phyloP scores from a whole-genome alignment of 2,888 invertebrate genomes.

The Amiota communis region DNA sequence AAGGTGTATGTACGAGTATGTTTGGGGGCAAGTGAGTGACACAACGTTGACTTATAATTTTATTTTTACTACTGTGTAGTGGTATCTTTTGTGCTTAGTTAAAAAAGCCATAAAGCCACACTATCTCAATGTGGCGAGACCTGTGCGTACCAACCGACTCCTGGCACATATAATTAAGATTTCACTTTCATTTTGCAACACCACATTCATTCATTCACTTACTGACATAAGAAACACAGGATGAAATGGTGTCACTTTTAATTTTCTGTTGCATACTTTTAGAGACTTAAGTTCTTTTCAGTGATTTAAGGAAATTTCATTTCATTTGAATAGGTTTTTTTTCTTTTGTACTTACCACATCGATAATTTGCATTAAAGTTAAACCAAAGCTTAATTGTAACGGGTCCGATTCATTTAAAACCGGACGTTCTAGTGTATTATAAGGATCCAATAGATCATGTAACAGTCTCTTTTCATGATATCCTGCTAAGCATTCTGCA shows the following conservation, averaged over 20 bases:
- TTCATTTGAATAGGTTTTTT: neutral
- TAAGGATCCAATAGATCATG: slow-evolving; percentile 93
- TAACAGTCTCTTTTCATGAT: slow-evolving; percentile 92
- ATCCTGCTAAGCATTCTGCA: slow-evolving; percentile 80
- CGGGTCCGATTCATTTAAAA: slow-evolving; percentile 96
- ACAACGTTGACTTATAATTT: slow-evolving; percentile 67
- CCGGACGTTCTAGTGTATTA: slow-evolving; percentile 95
- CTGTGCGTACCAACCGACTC: slow-evolving; percentile 22
- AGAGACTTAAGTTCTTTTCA: slow-evolving; percentile 7
- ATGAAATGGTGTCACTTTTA: slow-evolving; percentile 58
- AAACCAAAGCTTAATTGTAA: slow-evolving; percentile 96
- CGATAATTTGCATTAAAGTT: slow-evolving; percentile 97
- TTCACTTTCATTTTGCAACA: slow-evolving; percentile 59
- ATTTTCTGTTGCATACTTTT: slow-evolving; percentile 38
- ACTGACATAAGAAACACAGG: neutral
- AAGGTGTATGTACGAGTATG: neutral
- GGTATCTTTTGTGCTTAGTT: slow-evolving; percentile 36
- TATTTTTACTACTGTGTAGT: slow-evolving; percentile 32
- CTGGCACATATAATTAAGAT: slow-evolving; percentile 64
- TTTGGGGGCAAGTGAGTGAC: slow-evolving; percentile 51
- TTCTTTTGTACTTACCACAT: slow-evolving; percentile 86
- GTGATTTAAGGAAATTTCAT: neutral
- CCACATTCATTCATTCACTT: neutral
- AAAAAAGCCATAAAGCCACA: slow-evolving; percentile 60
- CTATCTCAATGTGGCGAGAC: slow-evolving; percentile 42